A percentile compares a stretch with the other conserved stretches of the same genome.
These are phyloP conservation scores for Procavia capensis DNA, from an alignment of 2,113 vertebrate species.

Conservation along the genomic window DNA sequence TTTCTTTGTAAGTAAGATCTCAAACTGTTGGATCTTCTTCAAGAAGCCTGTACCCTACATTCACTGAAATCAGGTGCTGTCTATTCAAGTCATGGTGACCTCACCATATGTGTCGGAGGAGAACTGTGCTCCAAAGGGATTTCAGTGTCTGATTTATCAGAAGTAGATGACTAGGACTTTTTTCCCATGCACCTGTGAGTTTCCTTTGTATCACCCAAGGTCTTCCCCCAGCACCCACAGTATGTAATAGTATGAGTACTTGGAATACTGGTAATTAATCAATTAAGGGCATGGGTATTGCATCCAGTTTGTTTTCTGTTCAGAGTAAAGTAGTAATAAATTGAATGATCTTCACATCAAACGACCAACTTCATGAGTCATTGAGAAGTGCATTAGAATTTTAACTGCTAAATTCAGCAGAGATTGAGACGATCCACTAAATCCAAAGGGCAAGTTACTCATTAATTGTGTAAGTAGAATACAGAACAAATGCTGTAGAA, in stretches of 20 bases:
- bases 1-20: neutral
- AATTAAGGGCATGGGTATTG: neutral
- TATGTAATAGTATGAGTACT: neutral
- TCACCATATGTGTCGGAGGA: too few species aligned
- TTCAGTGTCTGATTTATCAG: too few species aligned
- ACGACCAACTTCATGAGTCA: neutral
- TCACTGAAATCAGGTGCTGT: too few species aligned
- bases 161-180: too few species aligned
- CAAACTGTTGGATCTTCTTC: neutral
- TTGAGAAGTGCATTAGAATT: neutral
- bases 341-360: neutral
- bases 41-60: neutral
- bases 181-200: too few species aligned
- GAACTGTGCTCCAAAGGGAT: too few species aligned
- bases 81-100: too few species aligned
- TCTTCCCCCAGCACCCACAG: neutral
- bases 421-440: constrained; percentile 11
- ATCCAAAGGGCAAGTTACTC: neutral
- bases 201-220: too few species aligned
- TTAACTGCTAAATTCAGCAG: neutral
- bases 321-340: neutral
- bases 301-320: neutral
- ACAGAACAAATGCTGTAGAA: constrained; percentile 33
- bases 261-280: neutral
- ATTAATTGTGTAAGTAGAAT: constrained; percentile 30